Conservation (phyloP, 2,113 vertebrate genomes). For the Apodemus speciosus region DNA sequence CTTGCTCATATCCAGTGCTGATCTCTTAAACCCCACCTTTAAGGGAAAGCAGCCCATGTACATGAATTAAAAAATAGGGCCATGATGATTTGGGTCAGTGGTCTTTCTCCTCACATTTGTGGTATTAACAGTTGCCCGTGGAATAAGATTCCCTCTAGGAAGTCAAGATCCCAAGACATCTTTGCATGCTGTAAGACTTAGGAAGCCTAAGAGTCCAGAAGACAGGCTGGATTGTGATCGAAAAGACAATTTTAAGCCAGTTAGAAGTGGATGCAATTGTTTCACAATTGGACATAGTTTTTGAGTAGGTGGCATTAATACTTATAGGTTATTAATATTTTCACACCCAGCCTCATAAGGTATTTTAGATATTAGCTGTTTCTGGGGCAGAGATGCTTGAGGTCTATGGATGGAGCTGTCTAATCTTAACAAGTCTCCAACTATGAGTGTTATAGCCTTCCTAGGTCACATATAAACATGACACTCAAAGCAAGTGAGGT, state of each 20-base stretch:
- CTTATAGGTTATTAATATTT: slow-evolving; percentile 6
- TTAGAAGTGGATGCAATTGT: slow-evolving; percentile 5
- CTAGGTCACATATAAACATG: neutral
- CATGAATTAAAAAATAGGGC: neutral
- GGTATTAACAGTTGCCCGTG: neutral
- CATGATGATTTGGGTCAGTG: neutral
- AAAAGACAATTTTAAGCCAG: neutral
- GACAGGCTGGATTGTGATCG: neutral
- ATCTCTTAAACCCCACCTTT: neutral
- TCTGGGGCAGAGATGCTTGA: neutral
- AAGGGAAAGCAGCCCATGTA: neutral
- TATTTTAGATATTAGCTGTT: neutral
- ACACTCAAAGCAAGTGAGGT: neutral
- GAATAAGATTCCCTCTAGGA: neutral
- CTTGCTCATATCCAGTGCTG: neutral
- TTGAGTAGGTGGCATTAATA: neutral
- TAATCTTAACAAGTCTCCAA: neutral
- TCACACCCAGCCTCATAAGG: neutral
- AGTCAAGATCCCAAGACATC: slow-evolving; percentile 22
- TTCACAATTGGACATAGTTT: neutral
- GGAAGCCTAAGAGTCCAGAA: neutral
- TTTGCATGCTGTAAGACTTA: neutral
- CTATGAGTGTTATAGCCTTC: neutral
- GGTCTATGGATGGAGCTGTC: neutral
- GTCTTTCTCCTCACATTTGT: neutral